These are phyloP conservation scores for Paelopatides confundens DNA, from an alignment of 53 echinoderm and acorn worm genomes.

Conservation along the genomic window DNA sequence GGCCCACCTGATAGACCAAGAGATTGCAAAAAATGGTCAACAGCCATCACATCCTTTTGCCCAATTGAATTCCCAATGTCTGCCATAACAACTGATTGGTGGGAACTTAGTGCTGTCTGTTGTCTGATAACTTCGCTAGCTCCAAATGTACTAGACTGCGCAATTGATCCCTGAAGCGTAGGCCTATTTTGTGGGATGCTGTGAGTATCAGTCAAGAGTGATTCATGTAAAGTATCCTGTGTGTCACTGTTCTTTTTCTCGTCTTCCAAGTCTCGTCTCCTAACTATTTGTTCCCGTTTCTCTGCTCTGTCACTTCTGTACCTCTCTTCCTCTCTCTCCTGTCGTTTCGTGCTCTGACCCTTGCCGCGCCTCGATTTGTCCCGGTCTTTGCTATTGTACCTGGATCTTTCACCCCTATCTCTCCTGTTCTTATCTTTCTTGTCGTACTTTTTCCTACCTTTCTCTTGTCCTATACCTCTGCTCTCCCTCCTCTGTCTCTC, in stretches of 20 bases:
- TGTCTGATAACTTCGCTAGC: neutral
- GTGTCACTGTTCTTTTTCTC: neutral
- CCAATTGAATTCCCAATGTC: neutral
- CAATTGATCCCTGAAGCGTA: neutral
- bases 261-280: neutral
- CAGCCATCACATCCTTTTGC: conserved; percentile 6
- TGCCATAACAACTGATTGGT: neutral
- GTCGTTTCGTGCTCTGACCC: neutral
- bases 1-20: conserved; percentile 21
- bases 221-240: neutral
- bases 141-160: neutral
- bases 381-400: conserved; percentile 9
- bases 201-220: neutral
- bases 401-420: neutral
- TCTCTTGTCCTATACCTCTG: conserved; percentile 29
- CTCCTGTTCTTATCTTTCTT: conserved; percentile 14
- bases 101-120: neutral
- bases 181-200: neutral
- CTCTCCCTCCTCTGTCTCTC: conserved; percentile 27
- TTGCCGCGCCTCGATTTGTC: neutral
- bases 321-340: neutral
- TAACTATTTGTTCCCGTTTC: neutral
- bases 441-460: neutral
- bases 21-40: conserved; percentile 34
- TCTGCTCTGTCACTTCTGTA: neutral